Percentiles rank a stretch among this genome's conserved stretches.
Evolutionary conservation across 2,113 vertebrate genomes (phyloP).

Genomic region (Pelecanoides urinatrix): DNA sequence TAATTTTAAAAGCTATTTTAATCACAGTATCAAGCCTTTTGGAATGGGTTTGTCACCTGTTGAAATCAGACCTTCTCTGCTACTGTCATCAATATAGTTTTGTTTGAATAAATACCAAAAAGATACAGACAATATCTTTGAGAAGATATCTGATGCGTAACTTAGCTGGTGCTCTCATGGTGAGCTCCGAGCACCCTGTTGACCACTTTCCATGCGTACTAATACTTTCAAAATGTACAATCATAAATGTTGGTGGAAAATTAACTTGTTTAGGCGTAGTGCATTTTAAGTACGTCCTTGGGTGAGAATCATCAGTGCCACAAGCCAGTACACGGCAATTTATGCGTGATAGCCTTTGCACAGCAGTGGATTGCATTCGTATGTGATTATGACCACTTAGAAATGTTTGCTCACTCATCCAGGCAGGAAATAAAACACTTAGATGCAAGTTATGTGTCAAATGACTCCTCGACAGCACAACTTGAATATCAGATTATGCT

Average conservation of each 20-base stretch:
- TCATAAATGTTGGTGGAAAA: neutral
- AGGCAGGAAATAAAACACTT: neutral
- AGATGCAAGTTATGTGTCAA: neutral
- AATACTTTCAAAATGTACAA: neutral
- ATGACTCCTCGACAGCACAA: conserved; percentile 10
- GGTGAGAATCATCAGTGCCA: neutral
- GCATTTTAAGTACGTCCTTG: neutral
- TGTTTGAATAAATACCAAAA: neutral
- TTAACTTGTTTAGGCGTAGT: neutral
- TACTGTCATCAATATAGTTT: neutral
- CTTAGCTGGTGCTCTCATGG: neutral
- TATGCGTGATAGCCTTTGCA: neutral
- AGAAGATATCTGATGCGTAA: neutral
- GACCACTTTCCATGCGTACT: fast-evolving
- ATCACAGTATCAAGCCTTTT: neutral
- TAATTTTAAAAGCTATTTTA: neutral
- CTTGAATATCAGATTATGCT: conserved; percentile 28
- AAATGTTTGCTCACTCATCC: neutral
- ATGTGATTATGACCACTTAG: neutral
- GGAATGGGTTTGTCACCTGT: neutral
- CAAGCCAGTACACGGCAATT: neutral
- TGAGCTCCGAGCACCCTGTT: neutral
- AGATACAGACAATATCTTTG: neutral
- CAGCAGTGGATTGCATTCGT: neutral
- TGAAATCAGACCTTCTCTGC: neutral